phyloP scores from a whole-genome alignment of 2,888 invertebrate species.

The Melieria crassipennis region DNA sequence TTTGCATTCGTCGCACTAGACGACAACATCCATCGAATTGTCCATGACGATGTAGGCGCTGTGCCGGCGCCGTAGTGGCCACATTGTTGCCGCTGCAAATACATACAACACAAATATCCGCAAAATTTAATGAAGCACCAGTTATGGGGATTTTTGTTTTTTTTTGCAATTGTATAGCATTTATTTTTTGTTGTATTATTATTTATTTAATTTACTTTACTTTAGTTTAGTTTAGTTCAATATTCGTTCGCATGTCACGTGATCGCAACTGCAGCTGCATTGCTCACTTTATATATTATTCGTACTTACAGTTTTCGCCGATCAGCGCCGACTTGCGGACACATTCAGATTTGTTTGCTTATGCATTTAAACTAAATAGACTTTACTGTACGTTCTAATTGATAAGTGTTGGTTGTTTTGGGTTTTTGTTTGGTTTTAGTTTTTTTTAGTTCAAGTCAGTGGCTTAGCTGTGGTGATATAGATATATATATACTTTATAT shows the following conservation, averaged over 20 bases:
- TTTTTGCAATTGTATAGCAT: not conserved
- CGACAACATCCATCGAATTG: slow-evolving; percentile 56
- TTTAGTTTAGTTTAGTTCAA: not conserved
- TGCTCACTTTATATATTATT: too few species aligned
- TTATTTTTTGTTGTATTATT: not conserved
- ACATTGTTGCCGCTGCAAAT: slow-evolving; percentile 48
- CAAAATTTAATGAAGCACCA: too few species aligned
- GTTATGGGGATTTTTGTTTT: too few species aligned
- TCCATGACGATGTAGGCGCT: slow-evolving; percentile 58
- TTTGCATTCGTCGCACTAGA: slow-evolving; percentile 31
- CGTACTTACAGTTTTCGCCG: too few species aligned
- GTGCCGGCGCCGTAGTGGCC: slow-evolving; percentile 55
- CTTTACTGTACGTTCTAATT: not conserved
- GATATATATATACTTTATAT: slow-evolving; percentile 20
- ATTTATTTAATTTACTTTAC: not conserved
- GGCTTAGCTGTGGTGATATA: slow-evolving; percentile 16
- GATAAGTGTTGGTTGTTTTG: slow-evolving; percentile 28
- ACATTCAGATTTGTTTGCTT: too few species aligned
- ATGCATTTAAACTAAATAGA: too few species aligned
- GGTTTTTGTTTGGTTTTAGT: slow-evolving; percentile 19
- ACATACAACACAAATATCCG: slow-evolving; percentile 17
- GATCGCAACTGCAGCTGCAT: too few species aligned
- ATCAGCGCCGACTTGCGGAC: too few species aligned
- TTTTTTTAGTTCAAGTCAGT: slow-evolving; percentile 25
- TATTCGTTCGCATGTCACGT: slow-evolving; percentile 29